These are phyloP conservation scores for Petrocephalus zakoni DNA, from an alignment of 2,113 vertebrate genomes.

Conservation along the genomic window DNA sequence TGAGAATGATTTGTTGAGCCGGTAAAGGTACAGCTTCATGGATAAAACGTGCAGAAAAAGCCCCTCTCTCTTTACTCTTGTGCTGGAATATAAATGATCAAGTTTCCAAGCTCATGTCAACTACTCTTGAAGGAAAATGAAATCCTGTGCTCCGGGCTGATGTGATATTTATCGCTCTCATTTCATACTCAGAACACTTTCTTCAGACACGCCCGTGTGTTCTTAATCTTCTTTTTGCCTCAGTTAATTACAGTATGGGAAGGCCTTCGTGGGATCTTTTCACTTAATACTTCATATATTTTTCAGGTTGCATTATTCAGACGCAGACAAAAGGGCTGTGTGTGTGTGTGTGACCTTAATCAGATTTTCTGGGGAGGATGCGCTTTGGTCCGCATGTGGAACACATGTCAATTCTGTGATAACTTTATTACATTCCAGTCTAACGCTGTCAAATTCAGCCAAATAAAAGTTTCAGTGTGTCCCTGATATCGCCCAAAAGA, in stretches of 20 bases:
- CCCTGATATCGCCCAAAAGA: background rate
- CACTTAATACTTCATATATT: slow-evolving; percentile 25
- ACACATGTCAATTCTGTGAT: background rate
- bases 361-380: background rate
- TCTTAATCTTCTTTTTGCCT: slow-evolving; percentile 23
- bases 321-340: background rate
- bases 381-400: background rate
- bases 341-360: background rate
- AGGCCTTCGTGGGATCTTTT: slow-evolving; percentile 21
- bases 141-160: slow-evolving; percentile 54
- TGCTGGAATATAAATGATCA: slow-evolving; percentile 55
- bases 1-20: background rate
- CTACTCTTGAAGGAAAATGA: slow-evolving; percentile 59
- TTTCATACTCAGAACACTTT: slow-evolving; percentile 52
- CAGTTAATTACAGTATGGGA: slow-evolving; percentile 44
- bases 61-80: slow-evolving; percentile 40
- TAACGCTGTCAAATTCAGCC: background rate
- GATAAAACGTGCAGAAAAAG: slow-evolving; percentile 1
- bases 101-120: slow-evolving; percentile 40
- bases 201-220: slow-evolving; percentile 46
- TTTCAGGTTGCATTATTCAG: background rate
- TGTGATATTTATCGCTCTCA: slow-evolving; percentile 56
- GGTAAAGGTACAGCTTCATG: background rate
- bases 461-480: background rate
- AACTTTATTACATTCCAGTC: background rate